phyloP scores from a whole-genome alignment of 2,888 invertebrate species.

The Megalurothrips usitatus region DNA sequence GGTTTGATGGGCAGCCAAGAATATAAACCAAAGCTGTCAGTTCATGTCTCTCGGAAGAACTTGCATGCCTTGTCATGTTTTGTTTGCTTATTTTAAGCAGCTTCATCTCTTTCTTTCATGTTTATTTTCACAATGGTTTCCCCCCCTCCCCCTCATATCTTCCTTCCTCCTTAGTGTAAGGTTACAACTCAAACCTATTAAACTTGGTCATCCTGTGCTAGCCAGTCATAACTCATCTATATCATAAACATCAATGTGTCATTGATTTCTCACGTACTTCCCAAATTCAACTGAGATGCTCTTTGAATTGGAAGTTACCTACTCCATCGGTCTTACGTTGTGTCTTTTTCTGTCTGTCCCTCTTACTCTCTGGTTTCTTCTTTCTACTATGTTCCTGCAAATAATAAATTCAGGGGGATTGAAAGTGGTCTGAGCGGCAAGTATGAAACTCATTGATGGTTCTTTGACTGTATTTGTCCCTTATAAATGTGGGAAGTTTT shows the following conservation, averaged over 20 bases:
- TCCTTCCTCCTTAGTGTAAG: slow-evolving; percentile 20
- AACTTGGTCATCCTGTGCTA: not conserved
- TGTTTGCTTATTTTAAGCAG: slow-evolving; percentile 35
- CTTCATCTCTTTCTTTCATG: slow-evolving; percentile 30
- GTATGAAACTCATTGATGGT: not conserved
- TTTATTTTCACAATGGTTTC: slow-evolving; percentile 35
- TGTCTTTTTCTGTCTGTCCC: not conserved
- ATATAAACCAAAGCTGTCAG: not conserved
- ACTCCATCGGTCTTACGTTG: not conserved
- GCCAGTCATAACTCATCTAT: not conserved
- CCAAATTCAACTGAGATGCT: not conserved
- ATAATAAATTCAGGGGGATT: not conserved
- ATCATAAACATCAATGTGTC: not conserved
- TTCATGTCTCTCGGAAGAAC: not conserved
- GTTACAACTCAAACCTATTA: not conserved
- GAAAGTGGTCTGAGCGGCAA: not conserved
- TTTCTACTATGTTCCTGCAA: not conserved
- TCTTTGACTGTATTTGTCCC: not conserved
- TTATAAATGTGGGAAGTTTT: not conserved
- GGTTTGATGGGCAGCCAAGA: not conserved
- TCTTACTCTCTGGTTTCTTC: not conserved
- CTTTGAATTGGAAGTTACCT: not conserved
- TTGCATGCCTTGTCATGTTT: slow-evolving; percentile 31
- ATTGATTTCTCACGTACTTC: not conserved
- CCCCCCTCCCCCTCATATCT: not conserved